A percentile compares a stretch with the other conserved stretches of the same genome.
phyloP scores from a whole-genome alignment of 1,140 invertebrate species.

The Steinernema khuongi region DNA sequence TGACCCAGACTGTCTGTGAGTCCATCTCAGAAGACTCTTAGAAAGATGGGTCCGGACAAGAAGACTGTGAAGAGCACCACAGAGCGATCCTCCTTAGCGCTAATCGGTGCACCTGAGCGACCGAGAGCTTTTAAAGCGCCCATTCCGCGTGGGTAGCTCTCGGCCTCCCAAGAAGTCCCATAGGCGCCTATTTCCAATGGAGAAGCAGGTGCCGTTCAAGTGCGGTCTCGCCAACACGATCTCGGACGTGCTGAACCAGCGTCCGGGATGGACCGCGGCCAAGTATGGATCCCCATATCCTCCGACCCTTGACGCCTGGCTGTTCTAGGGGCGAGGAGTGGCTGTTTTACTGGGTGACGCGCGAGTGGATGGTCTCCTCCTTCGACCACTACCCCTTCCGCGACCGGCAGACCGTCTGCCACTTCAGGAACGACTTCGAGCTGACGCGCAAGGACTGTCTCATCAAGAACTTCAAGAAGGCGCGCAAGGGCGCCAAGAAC shows the following conservation, averaged over 20 bases:
- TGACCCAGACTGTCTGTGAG: too few species aligned
- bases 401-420: conserved; percentile 62
- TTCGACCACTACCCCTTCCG: conserved; percentile 62
- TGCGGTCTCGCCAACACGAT: conserved; percentile 37
- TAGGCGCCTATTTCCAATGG: background rate
- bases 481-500: conserved; percentile 59
- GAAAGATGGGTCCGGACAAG: too few species aligned
- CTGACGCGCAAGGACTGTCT: conserved; percentile 62
- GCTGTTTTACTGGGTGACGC: conserved; percentile 63
- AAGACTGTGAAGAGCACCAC: too few species aligned
- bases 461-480: conserved; percentile 63
- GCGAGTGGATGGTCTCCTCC: conserved; percentile 62
- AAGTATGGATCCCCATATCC: conserved; percentile 11
- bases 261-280: conserved; percentile 31
- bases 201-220: conserved; percentile 24
- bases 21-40: too few species aligned
- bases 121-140: too few species aligned
- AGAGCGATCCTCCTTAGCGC: too few species aligned
- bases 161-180: too few species aligned
- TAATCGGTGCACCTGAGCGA: too few species aligned
- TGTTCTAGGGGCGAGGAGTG: conserved; percentile 61
- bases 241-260: conserved; percentile 24
- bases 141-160: too few species aligned
- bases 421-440: conserved; percentile 64
- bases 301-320: background rate